Evolutionary conservation across 2,797 vertebrate genomes (phyloP), one percentile per base, ranked within the genome.

Genomic region (Cirrhinus molitorella): DNA sequence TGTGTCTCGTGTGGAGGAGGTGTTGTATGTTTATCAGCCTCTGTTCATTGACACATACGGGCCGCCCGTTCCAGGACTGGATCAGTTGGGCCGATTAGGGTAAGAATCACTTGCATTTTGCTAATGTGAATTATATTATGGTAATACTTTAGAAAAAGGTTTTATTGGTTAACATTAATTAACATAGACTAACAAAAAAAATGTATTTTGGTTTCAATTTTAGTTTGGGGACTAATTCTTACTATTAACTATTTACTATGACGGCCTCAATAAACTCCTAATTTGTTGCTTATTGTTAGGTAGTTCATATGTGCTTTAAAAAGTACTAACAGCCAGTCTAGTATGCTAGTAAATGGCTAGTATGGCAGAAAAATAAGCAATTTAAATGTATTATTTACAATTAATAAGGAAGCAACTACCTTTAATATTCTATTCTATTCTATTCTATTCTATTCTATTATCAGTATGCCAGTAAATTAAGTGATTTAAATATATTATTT

Each of bases 21-120:
- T 92, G 65, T 91, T 99, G 9, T 99, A 98, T 88, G 91, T 93
- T 0, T 98, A 99, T 90, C 94, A 95, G 3, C 95, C 97, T 37
- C 89, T 98, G 83, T 92, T 95, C 5, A 92, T 98, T 78, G 94
- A 97, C 88, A 96, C 95, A 4, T 94, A 91, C 0, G 97, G 98
- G 81, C 98, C 98, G 1, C 86, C 87, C 1, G 95, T 98, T 86
- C 98, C 98, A 79, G 96, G 96, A 51, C 91, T 95, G 89, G 96
- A 98, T 84, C 93, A 96, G 85, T 91, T 99, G 72, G 94, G 93
- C 88, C 95, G 93, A 92, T 91, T 94, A 7, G 98, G 98, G 98
- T 99, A 95, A 93, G 94, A 88, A 79, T 61, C 47, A 57, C 16
- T 43, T 49, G 9, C 0, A 25, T 40, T 79, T 68, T 23, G 3